Conservation (phyloP, 2,113 vertebrate species). For the Ibidorhyncha struthersii region DNA sequence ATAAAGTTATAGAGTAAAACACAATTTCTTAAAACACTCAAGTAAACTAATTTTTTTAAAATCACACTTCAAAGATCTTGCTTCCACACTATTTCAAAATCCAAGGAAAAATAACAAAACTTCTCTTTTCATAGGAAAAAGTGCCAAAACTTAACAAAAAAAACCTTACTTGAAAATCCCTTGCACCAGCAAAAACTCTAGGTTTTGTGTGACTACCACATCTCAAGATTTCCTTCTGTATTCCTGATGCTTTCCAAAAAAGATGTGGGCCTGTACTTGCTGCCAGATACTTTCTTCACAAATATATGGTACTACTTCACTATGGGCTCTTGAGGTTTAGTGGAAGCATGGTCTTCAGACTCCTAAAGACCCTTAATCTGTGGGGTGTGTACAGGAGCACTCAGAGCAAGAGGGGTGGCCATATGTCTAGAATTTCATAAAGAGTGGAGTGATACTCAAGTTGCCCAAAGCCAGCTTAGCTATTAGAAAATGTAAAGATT, state of each 20-base stretch:
- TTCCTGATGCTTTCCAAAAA: not conserved
- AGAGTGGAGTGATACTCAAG: not conserved
- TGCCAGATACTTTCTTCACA: not conserved
- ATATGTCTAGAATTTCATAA: not conserved
- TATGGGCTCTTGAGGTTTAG: not conserved
- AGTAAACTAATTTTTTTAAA: not conserved
- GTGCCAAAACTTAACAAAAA: not conserved
- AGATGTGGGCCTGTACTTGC: not conserved
- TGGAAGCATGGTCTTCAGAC: not conserved
- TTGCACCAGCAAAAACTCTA: not conserved
- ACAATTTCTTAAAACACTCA: not conserved
- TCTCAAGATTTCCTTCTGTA: not conserved
- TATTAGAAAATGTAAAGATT: not conserved
- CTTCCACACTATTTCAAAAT: not conserved
- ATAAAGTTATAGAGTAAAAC: not conserved
- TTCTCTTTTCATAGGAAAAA: not conserved
- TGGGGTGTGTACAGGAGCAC: not conserved
- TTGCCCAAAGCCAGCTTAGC: not conserved
- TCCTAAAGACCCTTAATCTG: not conserved
- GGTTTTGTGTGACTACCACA: not conserved
- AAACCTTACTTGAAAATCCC: not conserved
- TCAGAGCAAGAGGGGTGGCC: not conserved
- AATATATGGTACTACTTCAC: not conserved
- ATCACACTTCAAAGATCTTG: not conserved
- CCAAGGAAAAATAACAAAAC: not conserved